A percentile compares a stretch with the other conserved stretches of the same genome.
Conservation (phyloP, 1,140 invertebrate genomes). For the Orussus abietinus region DNA sequence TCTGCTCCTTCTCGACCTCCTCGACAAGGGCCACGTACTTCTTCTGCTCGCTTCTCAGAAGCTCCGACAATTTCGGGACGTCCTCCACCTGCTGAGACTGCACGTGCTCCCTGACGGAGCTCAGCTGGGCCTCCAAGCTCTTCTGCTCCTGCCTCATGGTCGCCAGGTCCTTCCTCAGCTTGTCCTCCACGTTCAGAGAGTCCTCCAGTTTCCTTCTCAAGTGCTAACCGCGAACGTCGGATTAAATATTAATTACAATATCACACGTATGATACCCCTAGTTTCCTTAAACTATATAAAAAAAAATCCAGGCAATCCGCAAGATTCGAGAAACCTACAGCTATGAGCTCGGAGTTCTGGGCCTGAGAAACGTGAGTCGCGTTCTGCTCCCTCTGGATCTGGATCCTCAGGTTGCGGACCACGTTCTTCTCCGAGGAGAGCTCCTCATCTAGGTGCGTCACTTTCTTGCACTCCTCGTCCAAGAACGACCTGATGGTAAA, state of each 20-base stretch:
- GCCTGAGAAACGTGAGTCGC: conserved; percentile 27
- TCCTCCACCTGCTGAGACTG: conserved; percentile 21
- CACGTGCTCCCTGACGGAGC: conserved; percentile 24
- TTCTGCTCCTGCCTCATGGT: conserved; percentile 29
- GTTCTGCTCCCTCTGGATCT: conserved; percentile 35
- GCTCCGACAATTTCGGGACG: conserved; percentile 7
- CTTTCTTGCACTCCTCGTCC: conserved; percentile 33
- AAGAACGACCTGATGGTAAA: conserved; percentile 28
- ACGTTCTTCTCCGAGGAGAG: conserved; percentile 35
- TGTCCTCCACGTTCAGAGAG: conserved; percentile 32
- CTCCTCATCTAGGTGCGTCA: conserved; percentile 34
- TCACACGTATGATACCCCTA: no score
- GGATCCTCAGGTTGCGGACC: conserved; percentile 31
- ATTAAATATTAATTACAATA: no score
- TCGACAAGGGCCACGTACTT: conserved; percentile 37
- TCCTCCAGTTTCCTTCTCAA: conserved; percentile 31
- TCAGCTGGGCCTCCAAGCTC: conserved; percentile 32
- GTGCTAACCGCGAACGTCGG: no score
- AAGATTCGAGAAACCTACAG: conserved; percentile 20
- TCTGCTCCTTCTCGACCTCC: conserved; percentile 47
- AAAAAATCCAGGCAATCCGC: no score
- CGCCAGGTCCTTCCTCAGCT: conserved; percentile 29
- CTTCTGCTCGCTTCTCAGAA: conserved; percentile 26
- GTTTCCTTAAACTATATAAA: no score
- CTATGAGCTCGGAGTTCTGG: conserved; percentile 43